A percentile compares a stretch with the other conserved stretches of the same genome.
Evolutionary conservation across 2,888 invertebrate species (phyloP).

Genomic region (Lithophane semibrunnea): DNA sequence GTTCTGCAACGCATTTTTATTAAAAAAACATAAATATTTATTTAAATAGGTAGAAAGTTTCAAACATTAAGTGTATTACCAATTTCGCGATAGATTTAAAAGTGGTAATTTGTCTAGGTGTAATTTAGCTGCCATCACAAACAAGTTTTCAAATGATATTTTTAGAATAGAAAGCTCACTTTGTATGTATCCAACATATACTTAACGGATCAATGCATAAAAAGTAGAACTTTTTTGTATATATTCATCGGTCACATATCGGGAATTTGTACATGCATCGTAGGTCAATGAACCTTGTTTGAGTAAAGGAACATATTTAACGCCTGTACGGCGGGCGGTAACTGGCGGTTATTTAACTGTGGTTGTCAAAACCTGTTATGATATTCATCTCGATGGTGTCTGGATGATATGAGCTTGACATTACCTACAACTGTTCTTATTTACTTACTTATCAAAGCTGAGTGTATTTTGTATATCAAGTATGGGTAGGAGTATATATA

Average conservation of each 20-base stretch:
- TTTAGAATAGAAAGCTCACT: constrained; percentile 24
- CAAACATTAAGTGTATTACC: neutral
- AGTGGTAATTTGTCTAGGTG: neutral
- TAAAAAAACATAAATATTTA: neutral
- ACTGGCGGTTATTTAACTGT: constrained; percentile 51
- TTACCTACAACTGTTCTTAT: constrained; percentile 7
- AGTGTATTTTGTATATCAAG: neutral
- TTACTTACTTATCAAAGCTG: neutral
- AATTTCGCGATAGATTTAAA: neutral
- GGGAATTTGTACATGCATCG: constrained; percentile 40
- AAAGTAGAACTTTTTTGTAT: constrained; percentile 44
- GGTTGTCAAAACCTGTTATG: constrained; percentile 68
- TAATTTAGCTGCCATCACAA: neutral
- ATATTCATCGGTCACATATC: constrained; percentile 31
- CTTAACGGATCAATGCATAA: constrained; percentile 35
- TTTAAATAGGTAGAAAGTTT: neutral
- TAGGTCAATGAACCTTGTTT: constrained; percentile 57
- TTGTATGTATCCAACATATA: constrained; percentile 19
- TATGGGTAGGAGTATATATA: too few relatives aligned
- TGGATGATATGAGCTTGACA: constrained; percentile 31
- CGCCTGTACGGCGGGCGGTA: constrained; percentile 47
- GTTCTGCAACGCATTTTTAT: neutral
- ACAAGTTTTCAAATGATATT: neutral
- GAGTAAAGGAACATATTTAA: constrained; percentile 60
- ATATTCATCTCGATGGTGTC: constrained; percentile 65